Evolutionary conservation across 2,797 vertebrate genomes (phyloP).

Genomic region (Erethizon dorsatum): DNA sequence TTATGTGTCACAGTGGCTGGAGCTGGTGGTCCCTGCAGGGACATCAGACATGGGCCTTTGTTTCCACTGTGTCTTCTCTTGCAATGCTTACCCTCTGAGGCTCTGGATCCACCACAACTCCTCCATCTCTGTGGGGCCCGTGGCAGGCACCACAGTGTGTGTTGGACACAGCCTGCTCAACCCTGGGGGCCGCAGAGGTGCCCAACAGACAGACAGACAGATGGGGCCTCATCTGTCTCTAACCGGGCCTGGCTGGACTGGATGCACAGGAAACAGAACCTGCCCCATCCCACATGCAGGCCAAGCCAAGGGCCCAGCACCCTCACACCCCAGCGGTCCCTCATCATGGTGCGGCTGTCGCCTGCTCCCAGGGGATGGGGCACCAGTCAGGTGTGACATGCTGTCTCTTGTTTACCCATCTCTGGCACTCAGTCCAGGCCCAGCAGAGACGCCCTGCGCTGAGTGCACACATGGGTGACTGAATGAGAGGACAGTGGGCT

Average conservation of each 20-base stretch:
- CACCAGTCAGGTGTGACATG: too few species aligned
- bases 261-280: neutral
- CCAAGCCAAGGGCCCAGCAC: neutral
- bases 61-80: neutral
- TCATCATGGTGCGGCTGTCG: neutral
- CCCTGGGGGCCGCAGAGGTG: neutral
- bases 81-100: neutral
- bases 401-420: neutral
- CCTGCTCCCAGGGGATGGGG: neutral
- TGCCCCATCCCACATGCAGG: neutral
- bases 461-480: neutral
- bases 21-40: neutral
- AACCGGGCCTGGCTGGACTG: neutral
- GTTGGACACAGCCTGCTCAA: neutral
- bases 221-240: accelerated
- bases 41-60: neutral
- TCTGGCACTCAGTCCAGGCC: neutral
- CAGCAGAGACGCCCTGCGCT: neutral
- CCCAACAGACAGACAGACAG: neutral
- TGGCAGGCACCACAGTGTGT: accelerated
- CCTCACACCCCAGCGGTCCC: neutral
- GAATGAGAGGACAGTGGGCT: neutral
- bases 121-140: neutral
- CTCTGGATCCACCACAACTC: neutral
- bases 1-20: accelerated